Conservation (phyloP, 2,888 invertebrate species). For the Scaptodrosophila latifasciaeformis region DNA sequence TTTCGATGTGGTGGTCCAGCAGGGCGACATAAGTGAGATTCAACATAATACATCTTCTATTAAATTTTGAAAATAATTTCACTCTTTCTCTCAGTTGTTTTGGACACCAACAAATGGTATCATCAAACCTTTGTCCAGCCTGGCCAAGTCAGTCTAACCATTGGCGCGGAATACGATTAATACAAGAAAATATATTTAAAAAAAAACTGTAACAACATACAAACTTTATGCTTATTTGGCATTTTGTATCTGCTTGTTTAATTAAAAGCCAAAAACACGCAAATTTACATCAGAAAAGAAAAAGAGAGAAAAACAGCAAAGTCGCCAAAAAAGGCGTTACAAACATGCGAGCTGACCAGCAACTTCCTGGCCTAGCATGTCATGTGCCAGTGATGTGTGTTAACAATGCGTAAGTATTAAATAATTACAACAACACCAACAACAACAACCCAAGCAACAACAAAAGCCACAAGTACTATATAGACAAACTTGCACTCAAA, state of each 20-base stretch:
- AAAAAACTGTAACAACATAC: constrained; percentile 30
- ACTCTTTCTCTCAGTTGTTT: constrained; percentile 82
- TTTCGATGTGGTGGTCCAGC: constrained; percentile 80
- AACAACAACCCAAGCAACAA: constrained; percentile 11
- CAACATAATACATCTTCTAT: not conserved
- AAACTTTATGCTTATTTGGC: constrained; percentile 39
- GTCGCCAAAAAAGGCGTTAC: constrained; percentile 28
- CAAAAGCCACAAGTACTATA: constrained; percentile 2
- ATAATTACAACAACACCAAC: constrained; percentile 49
- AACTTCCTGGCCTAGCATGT: constrained; percentile 50
- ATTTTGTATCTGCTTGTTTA: constrained; percentile 43
- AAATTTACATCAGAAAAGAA: constrained; percentile 29
- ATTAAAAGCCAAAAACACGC: constrained; percentile 52
- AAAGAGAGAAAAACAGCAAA: too few species aligned
- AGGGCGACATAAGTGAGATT: constrained; percentile 90
- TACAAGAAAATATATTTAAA: constrained; percentile 17
- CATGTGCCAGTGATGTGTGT: constrained; percentile 54
- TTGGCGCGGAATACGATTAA: constrained; percentile 96
- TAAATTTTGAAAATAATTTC: not conserved
- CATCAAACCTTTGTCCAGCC: constrained; percentile 92
- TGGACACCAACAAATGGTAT: constrained; percentile 97
- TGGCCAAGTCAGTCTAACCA: constrained; percentile 93
- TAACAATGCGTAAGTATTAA: constrained; percentile 63
- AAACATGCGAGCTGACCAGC: constrained; percentile 7
- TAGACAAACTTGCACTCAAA: constrained; percentile 19